Evolutionary conservation across 2,113 vertebrate species (phyloP).

Genomic region (Cinclus cinclus): DNA sequence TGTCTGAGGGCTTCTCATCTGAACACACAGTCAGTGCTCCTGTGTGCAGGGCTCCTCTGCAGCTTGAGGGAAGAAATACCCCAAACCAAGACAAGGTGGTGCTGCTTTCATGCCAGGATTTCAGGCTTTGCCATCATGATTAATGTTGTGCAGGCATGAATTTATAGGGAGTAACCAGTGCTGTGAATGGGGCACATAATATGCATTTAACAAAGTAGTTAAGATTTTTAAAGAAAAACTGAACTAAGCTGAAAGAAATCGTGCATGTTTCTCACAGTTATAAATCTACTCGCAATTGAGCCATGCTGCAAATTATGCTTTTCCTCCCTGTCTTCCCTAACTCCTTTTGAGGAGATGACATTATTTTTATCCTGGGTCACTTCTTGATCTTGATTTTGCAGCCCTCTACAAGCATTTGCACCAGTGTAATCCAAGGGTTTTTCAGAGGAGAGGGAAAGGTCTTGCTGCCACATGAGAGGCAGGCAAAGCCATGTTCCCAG

Average conservation of each 20-base stretch:
- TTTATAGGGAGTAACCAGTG: not conserved
- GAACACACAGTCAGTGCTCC: rapidly evolving
- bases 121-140: not conserved
- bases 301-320: not conserved
- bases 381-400: not conserved
- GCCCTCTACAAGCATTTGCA: not conserved
- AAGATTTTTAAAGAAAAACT: not conserved
- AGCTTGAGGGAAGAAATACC: rapidly evolving
- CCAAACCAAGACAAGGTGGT: not conserved
- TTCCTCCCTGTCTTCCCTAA: not conserved
- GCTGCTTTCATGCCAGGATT: rapidly evolving
- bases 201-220: not conserved
- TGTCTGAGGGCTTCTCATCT: not conserved
- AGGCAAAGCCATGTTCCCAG: rapidly evolving
- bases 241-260: not conserved
- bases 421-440: not conserved
- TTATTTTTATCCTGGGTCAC: not conserved
- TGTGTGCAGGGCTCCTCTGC: not conserved
- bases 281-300: not conserved
- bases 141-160: not conserved
- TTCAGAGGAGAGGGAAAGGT: not conserved
- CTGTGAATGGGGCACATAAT: not conserved
- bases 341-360: not conserved
- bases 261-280: not conserved
- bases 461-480: rapidly evolving